Base-by-base conservation (phyloP, 1,140 invertebrate species). In the Zaprionus vittiger region DNA sequence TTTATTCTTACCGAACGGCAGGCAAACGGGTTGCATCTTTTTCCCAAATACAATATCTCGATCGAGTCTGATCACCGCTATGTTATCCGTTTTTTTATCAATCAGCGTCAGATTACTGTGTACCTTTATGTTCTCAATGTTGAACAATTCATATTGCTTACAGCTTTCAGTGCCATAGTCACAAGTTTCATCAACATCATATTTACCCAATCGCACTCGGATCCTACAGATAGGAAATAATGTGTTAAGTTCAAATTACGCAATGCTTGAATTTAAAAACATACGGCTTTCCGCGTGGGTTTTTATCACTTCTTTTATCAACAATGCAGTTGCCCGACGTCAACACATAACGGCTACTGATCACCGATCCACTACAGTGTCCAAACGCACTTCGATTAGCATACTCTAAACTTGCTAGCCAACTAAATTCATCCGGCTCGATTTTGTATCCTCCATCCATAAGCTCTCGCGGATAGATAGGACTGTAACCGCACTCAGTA, bases 391-490 rank as follows among this genome's bases (percentile, higher is more conserved):
- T 17, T 5, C 17, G 7, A 5, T 56, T 2, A 2, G 5, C n/a
- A 41, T 66, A 66, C 5, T 55, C 34, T 22, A 66, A 5, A 4
- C 63, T 56, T 12, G 20, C 63, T 3, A 66, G 0, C 63, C 63
- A 66, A 47, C 63, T 66, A 15, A 26, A 66, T 15, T 66, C 63
- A 41, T 66, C 63, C 5, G 63, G 63, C 5, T 56, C 31, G 5
- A 56, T 41, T 4, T 1, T 22, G n/a, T 22, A 11, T 5, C 34
- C 34, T 28, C 63, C 63, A 5, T 26, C 63, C 2, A 66, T 31
- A 9, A 52, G 52, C 7, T 26, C 4, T 1, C 1, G 4, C 5
- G 14, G 22, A 41, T 66, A 55, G n/a, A n/a, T 41, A 2, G 63
- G 63, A 7, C 34, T 66, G 1, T 5, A 12, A 2, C 63, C 63